Evolutionary conservation across 1,140 invertebrate species (phyloP).

Genomic region (Subanguina moxae): DNA sequence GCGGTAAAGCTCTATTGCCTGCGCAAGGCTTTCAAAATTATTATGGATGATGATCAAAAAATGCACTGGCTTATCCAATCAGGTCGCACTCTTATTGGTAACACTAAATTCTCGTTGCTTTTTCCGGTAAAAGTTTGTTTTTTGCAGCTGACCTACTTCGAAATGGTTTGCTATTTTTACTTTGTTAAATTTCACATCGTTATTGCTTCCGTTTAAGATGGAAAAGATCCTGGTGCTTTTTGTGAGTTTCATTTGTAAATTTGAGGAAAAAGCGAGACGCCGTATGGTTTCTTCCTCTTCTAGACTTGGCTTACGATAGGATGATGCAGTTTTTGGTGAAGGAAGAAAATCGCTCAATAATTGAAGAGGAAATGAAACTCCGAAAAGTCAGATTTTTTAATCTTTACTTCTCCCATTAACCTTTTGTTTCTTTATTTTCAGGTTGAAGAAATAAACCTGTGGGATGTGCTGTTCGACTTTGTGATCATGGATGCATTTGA

Average conservation of each 20-base stretch:
- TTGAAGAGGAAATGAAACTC: conserved; percentile 26
- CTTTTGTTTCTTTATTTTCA: conserved; percentile 12
- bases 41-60: conserved; percentile 34
- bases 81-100: conserved; percentile 35
- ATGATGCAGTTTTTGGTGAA: conserved; percentile 43
- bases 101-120: no score
- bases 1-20: conserved; percentile 44
- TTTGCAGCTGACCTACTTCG: conserved; percentile 31
- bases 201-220: conserved; percentile 10
- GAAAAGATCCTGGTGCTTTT: conserved; percentile 44
- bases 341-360: conserved; percentile 35
- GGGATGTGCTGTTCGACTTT: conserved; percentile 48
- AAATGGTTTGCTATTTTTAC: conserved; percentile 12
- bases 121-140: no score
- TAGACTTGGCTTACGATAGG: conserved; percentile 35
- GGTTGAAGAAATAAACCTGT: conserved; percentile 42
- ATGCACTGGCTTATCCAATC: conserved; percentile 40
- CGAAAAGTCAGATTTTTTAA: conserved; percentile 32
- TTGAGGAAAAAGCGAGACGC: not conserved
- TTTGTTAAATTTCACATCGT: no score
- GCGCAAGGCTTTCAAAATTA: conserved; percentile 33
- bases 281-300: not conserved
- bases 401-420: conserved; percentile 23
- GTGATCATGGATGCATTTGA: conserved; percentile 42
- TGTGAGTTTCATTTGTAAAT: conserved; percentile 11